phyloP scores from a whole-genome alignment of 1,140 invertebrate genomes.

The Intoshia linei region DNA sequence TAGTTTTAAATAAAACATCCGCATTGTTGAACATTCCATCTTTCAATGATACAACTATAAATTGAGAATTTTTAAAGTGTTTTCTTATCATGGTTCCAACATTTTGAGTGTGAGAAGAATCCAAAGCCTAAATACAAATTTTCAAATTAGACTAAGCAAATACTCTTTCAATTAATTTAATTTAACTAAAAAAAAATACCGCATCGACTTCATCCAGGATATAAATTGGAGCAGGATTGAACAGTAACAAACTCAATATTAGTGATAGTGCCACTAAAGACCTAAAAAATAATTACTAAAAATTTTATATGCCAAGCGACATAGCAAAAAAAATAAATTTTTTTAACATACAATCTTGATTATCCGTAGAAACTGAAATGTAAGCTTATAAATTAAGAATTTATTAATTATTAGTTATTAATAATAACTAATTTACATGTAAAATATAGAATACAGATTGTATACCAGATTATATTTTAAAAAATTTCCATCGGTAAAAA shows the following conservation, averaged over 20 bases:
- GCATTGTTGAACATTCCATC: constrained; percentile 99
- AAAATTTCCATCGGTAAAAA: no score
- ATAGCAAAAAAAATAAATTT: background rate
- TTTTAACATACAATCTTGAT: background rate
- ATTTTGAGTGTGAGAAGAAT: constrained; percentile 90
- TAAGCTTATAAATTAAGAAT: no score
- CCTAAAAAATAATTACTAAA: constrained; percentile 11
- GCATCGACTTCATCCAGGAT: constrained; percentile 97
- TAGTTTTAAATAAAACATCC: constrained; percentile 73
- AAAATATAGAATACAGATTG: no score
- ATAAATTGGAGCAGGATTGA: constrained; percentile 85
- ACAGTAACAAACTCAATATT: constrained; percentile 69
- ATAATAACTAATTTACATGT: no score
- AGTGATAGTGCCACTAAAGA: constrained; percentile 78
- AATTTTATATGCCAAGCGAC: background rate
- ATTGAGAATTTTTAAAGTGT: constrained; percentile 74
- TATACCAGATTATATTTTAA: no score
- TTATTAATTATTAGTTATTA: no score
- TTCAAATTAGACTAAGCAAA: no score
- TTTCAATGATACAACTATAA: constrained; percentile 88
- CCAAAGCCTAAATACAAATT: no score
- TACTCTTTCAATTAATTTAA: no score
- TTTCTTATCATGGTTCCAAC: constrained; percentile 71
- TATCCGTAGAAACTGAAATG: no score
- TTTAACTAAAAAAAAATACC: no score